Evolutionary conservation across 2,888 invertebrate species (phyloP).

Genomic region (Pollenia amentaria): DNA sequence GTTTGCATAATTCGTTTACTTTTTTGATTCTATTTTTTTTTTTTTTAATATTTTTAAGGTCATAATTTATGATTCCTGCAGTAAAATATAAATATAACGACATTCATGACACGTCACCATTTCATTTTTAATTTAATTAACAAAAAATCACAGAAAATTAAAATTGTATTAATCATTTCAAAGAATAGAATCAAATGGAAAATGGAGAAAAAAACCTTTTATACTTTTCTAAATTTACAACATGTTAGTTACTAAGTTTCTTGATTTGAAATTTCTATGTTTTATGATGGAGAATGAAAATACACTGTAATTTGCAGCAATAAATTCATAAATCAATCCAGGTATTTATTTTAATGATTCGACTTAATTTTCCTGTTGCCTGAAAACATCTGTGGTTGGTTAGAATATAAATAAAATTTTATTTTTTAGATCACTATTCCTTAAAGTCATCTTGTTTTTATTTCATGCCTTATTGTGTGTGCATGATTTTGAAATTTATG

Average conservation of each 20-base stretch:
- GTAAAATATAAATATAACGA: constrained; percentile 58
- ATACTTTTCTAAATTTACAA: constrained; percentile 41
- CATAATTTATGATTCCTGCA: constrained; percentile 70
- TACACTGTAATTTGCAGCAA: constrained; percentile 64
- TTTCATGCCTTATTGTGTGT: constrained; percentile 1
- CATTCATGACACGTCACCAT: constrained; percentile 45
- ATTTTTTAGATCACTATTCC: constrained; percentile 16
- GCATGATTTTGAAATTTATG: constrained; percentile 46
- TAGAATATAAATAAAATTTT: neutral
- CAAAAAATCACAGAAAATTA: constrained; percentile 48
- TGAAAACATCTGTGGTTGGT: neutral
- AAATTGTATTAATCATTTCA: constrained; percentile 54
- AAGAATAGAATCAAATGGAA: constrained; percentile 5
- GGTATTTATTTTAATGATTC: constrained; percentile 44
- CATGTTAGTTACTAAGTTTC: neutral
- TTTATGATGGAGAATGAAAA: neutral
- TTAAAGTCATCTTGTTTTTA: constrained; percentile 15
- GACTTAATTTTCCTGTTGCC: constrained; percentile 44
- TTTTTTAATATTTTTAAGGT: neutral
- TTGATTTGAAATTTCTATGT: neutral
- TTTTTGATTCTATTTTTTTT: constrained; percentile 1
- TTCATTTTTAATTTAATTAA: constrained; percentile 46
- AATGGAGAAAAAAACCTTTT: neutral
- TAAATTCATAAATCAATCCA: constrained; percentile 70
- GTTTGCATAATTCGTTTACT: constrained; percentile 57